Percentiles rank a stretch among this genome's conserved stretches.
These are phyloP conservation scores for Rhorus exstirpatorius DNA, from an alignment of 2,888 invertebrate species.

Conservation along the genomic window DNA sequence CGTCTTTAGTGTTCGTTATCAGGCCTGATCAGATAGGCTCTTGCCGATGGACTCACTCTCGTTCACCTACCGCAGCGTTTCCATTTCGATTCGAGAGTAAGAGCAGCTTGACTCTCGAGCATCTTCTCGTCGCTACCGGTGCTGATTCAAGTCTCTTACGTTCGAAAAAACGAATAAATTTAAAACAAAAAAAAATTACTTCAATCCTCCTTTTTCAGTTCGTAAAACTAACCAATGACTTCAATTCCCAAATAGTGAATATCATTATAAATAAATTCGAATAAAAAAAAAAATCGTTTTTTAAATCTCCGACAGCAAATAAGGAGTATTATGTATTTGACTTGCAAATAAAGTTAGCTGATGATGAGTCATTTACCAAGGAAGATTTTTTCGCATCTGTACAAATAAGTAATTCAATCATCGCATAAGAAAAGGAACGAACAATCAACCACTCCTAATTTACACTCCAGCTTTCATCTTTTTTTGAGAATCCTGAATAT, in stretches of 20 bases:
- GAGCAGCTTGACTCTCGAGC: constrained; percentile 56
- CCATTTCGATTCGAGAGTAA: constrained; percentile 37
- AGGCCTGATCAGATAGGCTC: constrained; percentile 81
- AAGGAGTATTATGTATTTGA: no score
- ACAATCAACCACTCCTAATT: no score
- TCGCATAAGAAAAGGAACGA: no score
- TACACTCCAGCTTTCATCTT: no score
- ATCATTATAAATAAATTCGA: no score
- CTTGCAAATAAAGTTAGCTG: no score
- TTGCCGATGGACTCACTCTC: constrained; percentile 75
- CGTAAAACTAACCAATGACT: not conserved
- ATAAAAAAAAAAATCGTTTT: no score
- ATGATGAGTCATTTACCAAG: no score
- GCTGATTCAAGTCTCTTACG: constrained; percentile 30
- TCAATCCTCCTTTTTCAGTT: not conserved
- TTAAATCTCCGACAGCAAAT: no score
- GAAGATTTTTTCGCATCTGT: no score
- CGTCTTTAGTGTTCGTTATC: constrained; percentile 81
- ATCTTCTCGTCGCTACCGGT: constrained; percentile 73
- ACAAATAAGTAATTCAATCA: no score
- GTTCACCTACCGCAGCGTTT: constrained; percentile 82
- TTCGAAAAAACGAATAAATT: not conserved
- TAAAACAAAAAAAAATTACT: not conserved
- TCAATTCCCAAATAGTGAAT: not conserved
- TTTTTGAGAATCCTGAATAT: no score